phyloP scores from a whole-genome alignment of 2,113 vertebrate genomes.

The Podocnemis expansa region DNA sequence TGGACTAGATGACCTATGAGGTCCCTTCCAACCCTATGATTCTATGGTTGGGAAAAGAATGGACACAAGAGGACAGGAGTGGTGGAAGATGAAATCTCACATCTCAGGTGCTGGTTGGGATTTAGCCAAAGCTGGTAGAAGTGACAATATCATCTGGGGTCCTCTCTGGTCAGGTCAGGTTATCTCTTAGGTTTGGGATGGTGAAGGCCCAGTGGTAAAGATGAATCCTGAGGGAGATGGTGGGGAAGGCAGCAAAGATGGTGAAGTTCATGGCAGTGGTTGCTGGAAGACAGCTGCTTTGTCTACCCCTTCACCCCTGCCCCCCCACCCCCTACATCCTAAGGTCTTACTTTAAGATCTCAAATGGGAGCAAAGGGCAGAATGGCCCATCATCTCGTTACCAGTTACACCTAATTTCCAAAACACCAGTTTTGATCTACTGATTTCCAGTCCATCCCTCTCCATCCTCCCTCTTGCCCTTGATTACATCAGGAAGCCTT shows the following conservation, averaged over 20 bases:
- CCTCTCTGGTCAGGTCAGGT: too few relatives aligned
- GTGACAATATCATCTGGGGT: too few relatives aligned
- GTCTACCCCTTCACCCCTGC: neutral
- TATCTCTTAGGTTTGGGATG: too few relatives aligned
- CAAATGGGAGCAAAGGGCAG: neutral
- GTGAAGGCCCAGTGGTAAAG: neutral
- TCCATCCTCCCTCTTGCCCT: too few relatives aligned
- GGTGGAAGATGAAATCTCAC: too few relatives aligned
- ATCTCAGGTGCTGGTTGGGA: too few relatives aligned
- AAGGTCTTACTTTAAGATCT: neutral
- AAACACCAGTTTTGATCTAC: neutral
- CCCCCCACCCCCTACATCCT: fast-evolving
- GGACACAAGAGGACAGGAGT: too few relatives aligned
- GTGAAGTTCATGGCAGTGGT: neutral
- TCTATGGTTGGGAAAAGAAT: too few relatives aligned
- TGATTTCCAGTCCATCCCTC: neutral
- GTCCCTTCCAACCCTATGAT: too few relatives aligned
- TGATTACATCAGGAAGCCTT: neutral
- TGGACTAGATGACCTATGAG: too few relatives aligned
- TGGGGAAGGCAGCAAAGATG: neutral
- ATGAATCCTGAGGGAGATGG: neutral
- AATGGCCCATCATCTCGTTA: neutral
- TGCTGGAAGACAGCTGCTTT: neutral
- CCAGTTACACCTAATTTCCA: too few relatives aligned
- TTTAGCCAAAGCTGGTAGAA: too few relatives aligned